Percentiles rank a stretch among this genome's conserved stretches.
Evolutionary conservation across 2,797 vertebrate genomes (phyloP).

Genomic region (Schizopygopsis pylzovi): DNA sequence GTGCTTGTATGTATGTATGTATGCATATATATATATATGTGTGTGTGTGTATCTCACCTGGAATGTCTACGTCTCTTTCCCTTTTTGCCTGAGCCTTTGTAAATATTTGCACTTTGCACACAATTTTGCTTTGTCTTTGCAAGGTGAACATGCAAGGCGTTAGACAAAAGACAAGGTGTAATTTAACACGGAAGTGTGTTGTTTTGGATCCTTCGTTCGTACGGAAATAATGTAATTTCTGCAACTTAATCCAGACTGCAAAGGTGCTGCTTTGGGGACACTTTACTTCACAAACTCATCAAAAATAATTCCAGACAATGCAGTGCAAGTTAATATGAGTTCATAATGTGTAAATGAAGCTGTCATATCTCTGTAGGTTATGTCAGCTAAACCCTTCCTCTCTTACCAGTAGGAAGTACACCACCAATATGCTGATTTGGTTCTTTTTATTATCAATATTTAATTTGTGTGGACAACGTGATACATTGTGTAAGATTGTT

Average conservation of each 20-base stretch:
- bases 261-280: not conserved
- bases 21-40: too few species aligned
- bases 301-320: not conserved
- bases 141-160: not conserved
- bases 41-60: not conserved
- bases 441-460: not conserved
- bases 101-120: constrained; percentile 22
- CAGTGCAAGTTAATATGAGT: constrained; percentile 52
- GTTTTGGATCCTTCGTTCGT: constrained; percentile 31
- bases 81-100: constrained; percentile 1
- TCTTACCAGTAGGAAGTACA: constrained; percentile 11
- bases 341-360: constrained; percentile 52
- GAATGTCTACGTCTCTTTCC: not conserved
- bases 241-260: not conserved
- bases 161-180: constrained; percentile 1
- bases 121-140: not conserved
- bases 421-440: not conserved
- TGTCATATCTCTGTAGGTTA: constrained; percentile 35
- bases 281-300: not conserved
- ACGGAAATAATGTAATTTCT: constrained; percentile 12
- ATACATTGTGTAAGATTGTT: not conserved
- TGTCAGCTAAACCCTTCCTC: not conserved
- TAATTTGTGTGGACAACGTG: not conserved
- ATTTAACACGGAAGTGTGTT: constrained; percentile 15
- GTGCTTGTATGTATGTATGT: not conserved